Conservation (phyloP, 2,797 vertebrate species). For the Menidia menidia region DNA sequence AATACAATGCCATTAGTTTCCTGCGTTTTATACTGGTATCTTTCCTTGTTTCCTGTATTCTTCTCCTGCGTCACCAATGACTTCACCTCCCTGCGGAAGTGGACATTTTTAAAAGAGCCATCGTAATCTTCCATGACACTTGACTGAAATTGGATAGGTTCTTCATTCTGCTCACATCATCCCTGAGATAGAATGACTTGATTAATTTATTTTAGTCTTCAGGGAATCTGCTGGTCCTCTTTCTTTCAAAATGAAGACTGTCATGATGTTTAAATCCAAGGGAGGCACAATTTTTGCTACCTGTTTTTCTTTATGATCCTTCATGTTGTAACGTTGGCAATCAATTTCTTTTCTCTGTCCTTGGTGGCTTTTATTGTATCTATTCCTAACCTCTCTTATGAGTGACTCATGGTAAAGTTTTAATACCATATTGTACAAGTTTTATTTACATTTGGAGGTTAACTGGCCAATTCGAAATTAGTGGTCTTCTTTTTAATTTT, state of each 20-base stretch:
- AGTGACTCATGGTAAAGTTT: not conserved
- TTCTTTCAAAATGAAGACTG: constrained; percentile 5
- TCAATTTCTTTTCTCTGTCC: no score
- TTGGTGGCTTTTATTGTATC: not conserved
- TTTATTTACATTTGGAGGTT: no score
- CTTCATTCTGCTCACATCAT: not conserved
- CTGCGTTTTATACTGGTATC: no score
- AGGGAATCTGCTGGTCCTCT: not conserved
- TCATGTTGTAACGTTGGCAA: not conserved
- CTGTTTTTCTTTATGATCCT: constrained; percentile 2
- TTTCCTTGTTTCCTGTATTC: no score
- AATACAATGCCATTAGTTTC: no score
- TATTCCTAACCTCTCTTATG: not conserved
- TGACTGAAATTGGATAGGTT: no score
- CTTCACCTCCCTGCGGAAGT: no score
- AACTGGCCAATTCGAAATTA: no score
- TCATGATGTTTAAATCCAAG: constrained; percentile 1
- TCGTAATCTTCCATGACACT: no score
- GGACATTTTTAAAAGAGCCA: no score
- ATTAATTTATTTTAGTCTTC: not conserved
- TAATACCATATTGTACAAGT: no score
- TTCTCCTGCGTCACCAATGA: no score
- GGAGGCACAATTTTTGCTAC: not conserved
- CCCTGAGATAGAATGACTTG: not conserved
- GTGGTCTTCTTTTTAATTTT: not conserved